These are phyloP conservation scores for Chrysemys picta DNA, from an alignment of 2,113 vertebrate genomes.

Conservation along the genomic window DNA sequence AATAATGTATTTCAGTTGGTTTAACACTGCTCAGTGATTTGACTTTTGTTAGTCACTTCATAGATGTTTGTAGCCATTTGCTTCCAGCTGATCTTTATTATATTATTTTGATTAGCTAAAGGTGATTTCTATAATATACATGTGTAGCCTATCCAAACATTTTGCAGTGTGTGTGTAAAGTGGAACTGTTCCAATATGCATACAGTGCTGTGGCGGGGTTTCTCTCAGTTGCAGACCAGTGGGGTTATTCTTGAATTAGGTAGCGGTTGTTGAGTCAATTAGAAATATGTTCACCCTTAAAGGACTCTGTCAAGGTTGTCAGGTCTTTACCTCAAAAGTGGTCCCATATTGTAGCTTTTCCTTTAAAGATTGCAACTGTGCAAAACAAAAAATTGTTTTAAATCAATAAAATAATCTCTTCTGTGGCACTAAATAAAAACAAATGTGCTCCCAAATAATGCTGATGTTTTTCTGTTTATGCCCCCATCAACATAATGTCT, in stretches of 20 bases:
- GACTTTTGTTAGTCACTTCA: neutral
- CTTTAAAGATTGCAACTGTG: neutral
- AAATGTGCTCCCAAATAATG: neutral
- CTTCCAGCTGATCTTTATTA: no score
- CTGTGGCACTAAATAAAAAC: neutral
- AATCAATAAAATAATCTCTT: neutral
- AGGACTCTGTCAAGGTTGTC: neutral
- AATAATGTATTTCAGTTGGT: neutral
- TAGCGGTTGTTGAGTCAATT: neutral
- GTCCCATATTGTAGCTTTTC: neutral
- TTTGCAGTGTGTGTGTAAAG: neutral
- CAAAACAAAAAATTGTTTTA: neutral
- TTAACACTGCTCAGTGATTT: neutral
- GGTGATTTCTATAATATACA: neutral
- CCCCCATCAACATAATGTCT: neutral
- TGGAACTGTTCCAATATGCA: neutral
- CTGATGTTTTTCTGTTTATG: neutral
- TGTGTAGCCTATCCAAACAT: no score
- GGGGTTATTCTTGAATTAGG: neutral
- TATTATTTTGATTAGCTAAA: neutral
- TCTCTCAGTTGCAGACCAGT: neutral
- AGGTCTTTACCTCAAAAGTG: neutral
- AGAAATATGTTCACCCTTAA: neutral
- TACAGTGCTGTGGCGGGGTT: neutral
- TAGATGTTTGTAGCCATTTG: neutral